These are phyloP conservation scores for Bugula neritina DNA, from an alignment of 2,888 invertebrate genomes.

Conservation along the genomic window DNA sequence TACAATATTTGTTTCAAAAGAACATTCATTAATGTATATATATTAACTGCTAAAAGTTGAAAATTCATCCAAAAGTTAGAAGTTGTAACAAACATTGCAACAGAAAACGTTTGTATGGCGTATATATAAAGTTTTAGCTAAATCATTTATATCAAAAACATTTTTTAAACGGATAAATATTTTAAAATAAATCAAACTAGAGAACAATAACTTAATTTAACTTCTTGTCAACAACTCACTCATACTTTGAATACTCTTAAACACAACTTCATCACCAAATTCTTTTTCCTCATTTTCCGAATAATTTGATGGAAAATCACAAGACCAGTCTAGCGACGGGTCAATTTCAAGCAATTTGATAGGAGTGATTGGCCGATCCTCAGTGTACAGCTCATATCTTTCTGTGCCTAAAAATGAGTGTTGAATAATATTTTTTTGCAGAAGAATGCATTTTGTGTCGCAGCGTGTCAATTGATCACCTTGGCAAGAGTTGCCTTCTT, in stretches of 20 bases:
- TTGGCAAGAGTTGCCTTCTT: no score
- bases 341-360: constrained; percentile 10
- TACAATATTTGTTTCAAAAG: no score
- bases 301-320: neutral
- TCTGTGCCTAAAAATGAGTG: constrained; percentile 5
- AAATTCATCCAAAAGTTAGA: no score
- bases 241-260: neutral
- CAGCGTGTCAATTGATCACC: no score
- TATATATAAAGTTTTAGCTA: neutral
- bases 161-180: neutral
- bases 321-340: neutral
- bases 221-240: constrained; percentile 1
- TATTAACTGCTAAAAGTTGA: no score
- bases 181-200: neutral
- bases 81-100: no score
- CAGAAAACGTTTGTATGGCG: neutral
- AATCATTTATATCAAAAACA: neutral
- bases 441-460: no score
- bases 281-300: neutral
- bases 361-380: constrained; percentile 10
- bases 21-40: no score
- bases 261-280: neutral
- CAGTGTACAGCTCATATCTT: constrained; percentile 5
- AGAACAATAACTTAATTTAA: neutral
- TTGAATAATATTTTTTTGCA: no score